Percentiles rank a stretch among this genome's conserved stretches.
Conservation (phyloP, 2,888 invertebrate genomes). For the Saturnia pavonia region DNA sequence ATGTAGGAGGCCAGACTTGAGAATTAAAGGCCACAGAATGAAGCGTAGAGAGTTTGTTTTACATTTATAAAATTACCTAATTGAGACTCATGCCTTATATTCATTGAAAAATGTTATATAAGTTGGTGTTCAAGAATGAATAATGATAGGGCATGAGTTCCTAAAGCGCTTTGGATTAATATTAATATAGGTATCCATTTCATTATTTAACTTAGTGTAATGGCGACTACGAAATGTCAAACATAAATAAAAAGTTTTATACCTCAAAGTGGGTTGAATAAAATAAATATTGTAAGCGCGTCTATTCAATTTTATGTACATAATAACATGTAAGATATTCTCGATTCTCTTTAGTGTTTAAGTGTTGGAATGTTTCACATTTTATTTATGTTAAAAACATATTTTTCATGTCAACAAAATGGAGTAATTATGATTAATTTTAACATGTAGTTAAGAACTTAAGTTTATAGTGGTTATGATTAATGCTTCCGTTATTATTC, state of each 20-base stretch:
- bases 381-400: conserved; percentile 61
- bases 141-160: neutral
- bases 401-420: conserved; percentile 11
- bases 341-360: conserved; percentile 56
- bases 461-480: neutral
- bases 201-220: neutral
- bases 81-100: neutral
- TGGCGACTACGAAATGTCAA: neutral
- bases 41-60: neutral
- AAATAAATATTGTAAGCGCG: conserved; percentile 28
- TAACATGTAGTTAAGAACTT: too few species aligned
- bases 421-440: too few species aligned
- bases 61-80: neutral
- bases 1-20: conserved; percentile 1
- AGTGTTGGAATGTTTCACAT: conserved; percentile 69
- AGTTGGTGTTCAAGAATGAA: neutral
- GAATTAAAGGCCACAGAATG: neutral
- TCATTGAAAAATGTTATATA: neutral
- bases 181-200: neutral
- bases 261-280: conserved; percentile 7
- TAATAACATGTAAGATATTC: conserved; percentile 53
- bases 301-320: conserved; percentile 51
- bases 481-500: neutral
- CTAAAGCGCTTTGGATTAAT: neutral
- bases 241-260: conserved; percentile 10